Evolutionary conservation across 2,888 invertebrate genomes (phyloP), one percentile per base, ranked within the genome.

Genomic region (Hemithea aestivaria): DNA sequence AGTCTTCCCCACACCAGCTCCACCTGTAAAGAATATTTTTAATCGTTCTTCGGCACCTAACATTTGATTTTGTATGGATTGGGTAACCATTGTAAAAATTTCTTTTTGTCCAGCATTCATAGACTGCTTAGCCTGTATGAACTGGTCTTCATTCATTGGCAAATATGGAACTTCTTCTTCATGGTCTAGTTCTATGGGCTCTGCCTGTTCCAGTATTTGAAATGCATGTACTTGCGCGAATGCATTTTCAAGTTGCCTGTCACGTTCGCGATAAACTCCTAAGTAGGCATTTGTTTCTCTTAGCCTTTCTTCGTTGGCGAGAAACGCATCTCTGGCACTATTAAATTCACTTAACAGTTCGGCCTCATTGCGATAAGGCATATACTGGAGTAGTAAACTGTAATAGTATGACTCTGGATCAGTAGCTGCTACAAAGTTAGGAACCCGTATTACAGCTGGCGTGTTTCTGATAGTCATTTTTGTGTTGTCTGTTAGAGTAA

Each of bases 381-480:
- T 29, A 21, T 29, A 21, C 10, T 21, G 10, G 10, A 29, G 4
- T 8, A 29, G 7, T 21, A 29, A 21, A 10, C 21, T 21, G 10
- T 29, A 29, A 21, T 21, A 29, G 10, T 10, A 29, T 1, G 4
- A 6, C 21, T 29, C 29, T 10, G 29, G 29, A 29, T 29, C 29
- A 5, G 29, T 10, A 2, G 29, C 7, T 21, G 21, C 21, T 10
- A 21, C 8, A 7, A 29, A 29, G 10, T 29, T n/a, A 10, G 21
- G 29, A 1, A 22, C 11, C n/a, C 29, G 21, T 7, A 22, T 6
- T 3, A 21, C 21, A 10, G 29, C 29, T 7, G 29, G 29, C 2
- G 1, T 7, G 7, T 30, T 30, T 30, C 29, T 30, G 1, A 22
- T 10, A 5, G 5, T 7, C 29, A 30, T 30, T 10, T 22, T 30